These are phyloP conservation scores for Axis porcinus DNA, from an alignment of 2,113 vertebrate genomes.

Conservation along the genomic window DNA sequence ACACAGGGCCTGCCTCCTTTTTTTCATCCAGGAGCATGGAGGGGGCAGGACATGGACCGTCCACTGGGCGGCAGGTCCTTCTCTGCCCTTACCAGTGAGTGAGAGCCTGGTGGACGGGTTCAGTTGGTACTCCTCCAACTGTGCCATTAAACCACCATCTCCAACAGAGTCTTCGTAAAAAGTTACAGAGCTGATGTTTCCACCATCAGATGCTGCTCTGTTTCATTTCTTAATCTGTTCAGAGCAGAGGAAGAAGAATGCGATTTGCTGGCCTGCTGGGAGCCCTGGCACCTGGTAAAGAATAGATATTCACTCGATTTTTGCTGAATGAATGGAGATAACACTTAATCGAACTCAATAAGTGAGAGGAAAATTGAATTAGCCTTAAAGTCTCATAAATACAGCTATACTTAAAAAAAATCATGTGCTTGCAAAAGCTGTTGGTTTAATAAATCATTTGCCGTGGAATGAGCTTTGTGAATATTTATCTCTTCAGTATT, in stretches of 20 bases:
- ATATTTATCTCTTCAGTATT: background rate
- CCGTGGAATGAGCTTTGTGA: background rate
- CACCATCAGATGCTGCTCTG: background rate
- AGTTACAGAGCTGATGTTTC: background rate
- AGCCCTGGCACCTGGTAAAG: background rate
- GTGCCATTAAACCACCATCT: background rate
- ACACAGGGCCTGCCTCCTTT: background rate
- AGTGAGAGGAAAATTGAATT: background rate
- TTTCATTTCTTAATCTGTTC: background rate
- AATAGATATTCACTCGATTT: background rate
- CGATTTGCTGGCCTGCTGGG: background rate
- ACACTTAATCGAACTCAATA: background rate
- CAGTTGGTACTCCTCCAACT: too few species aligned
- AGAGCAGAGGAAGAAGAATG: background rate
- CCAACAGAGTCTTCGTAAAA: background rate
- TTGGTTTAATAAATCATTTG: background rate
- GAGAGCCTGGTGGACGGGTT: rapidly evolving
- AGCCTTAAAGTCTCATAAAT: background rate
- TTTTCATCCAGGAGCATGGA: background rate
- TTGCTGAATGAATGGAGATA: background rate
- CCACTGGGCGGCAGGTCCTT: rapidly evolving
- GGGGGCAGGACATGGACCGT: background rate
- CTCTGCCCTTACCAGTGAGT: background rate
- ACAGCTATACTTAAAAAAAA: background rate
- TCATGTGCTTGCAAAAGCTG: background rate